These are phyloP conservation scores for Microchirus variegatus DNA, from an alignment of 2,797 vertebrate species.

Conservation along the genomic window DNA sequence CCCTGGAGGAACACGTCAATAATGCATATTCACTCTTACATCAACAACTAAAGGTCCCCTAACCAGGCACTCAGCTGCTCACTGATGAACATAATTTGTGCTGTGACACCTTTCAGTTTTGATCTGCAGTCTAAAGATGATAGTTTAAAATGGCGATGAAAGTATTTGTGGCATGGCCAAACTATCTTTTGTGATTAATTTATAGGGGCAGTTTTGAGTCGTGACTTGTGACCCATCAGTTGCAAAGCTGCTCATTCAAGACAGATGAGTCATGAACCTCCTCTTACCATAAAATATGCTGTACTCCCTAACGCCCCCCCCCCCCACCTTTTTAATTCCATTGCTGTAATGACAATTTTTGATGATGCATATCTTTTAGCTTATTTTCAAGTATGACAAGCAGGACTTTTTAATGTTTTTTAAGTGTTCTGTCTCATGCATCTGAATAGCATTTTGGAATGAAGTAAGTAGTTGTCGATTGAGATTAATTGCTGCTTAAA, in stretches of 20 bases:
- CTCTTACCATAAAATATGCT: constrained; percentile 21
- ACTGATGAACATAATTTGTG: constrained; percentile 29
- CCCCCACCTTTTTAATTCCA: constrained; percentile 2
- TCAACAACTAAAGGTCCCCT: constrained; percentile 13
- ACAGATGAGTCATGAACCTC: constrained; percentile 55
- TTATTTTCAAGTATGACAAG: background rate
- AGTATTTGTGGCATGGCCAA: constrained; percentile 30
- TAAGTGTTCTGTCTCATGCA: background rate
- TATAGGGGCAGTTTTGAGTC: constrained; percentile 46
- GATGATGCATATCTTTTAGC: background rate
- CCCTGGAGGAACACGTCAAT: background rate
- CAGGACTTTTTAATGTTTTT: background rate
- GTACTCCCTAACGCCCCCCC: constrained; percentile 6
- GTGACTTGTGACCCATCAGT: constrained; percentile 34
- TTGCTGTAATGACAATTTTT: background rate
- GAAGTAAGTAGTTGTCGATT: background rate
- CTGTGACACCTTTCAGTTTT: background rate
- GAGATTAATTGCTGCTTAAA: no score
- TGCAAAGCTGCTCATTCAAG: constrained; percentile 42
- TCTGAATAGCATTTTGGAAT: background rate
- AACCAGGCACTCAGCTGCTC: constrained; percentile 22
- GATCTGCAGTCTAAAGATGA: constrained; percentile 3
- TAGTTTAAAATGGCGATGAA: constrained; percentile 18
- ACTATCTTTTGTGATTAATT: constrained; percentile 45
- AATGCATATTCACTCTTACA: background rate